phyloP scores from a whole-genome alignment of 2,888 invertebrate genomes.

The Julus scanicus region DNA sequence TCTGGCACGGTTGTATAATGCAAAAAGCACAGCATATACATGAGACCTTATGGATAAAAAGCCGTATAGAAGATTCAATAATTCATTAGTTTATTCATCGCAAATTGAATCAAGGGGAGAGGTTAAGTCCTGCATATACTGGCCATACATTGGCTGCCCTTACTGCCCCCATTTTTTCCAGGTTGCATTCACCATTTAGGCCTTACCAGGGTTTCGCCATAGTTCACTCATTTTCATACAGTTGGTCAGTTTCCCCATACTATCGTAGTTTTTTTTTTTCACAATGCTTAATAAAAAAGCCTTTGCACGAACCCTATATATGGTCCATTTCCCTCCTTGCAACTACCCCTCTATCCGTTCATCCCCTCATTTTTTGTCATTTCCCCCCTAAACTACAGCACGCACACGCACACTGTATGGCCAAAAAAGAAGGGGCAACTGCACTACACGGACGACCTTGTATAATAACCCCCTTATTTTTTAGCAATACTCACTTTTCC shows the following conservation, averaged over 20 bases:
- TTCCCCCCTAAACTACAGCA: conserved; percentile 14
- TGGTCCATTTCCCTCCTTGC: neutral
- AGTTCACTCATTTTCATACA: conserved; percentile 42
- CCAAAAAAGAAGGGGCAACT: conserved; percentile 25
- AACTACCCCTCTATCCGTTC: conserved; percentile 32
- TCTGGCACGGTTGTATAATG: neutral
- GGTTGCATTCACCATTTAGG: conserved; percentile 18
- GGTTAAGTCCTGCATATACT: conserved; percentile 39
- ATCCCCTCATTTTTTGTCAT: neutral
- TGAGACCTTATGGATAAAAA: conserved; percentile 22
- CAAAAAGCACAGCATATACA: conserved; percentile 2
- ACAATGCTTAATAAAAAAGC: conserved; percentile 39
- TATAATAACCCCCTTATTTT: conserved; percentile 42
- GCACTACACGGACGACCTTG: conserved; percentile 38
- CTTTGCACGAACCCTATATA: conserved; percentile 8
- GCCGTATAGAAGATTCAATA: conserved; percentile 15
- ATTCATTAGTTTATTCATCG: conserved; percentile 42
- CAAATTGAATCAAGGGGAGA: conserved; percentile 39
- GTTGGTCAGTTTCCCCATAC: conserved; percentile 41
- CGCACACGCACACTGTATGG: conserved; percentile 22
- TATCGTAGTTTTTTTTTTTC: conserved; percentile 34
- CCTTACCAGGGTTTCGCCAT: conserved; percentile 3
- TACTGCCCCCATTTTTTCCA: conserved; percentile 31
- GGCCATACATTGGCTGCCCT: conserved; percentile 20
- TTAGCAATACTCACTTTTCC: conserved; percentile 42